Base-by-base conservation (phyloP, 2,888 invertebrate genomes). In the Hoplodrina ambigua region DNA sequence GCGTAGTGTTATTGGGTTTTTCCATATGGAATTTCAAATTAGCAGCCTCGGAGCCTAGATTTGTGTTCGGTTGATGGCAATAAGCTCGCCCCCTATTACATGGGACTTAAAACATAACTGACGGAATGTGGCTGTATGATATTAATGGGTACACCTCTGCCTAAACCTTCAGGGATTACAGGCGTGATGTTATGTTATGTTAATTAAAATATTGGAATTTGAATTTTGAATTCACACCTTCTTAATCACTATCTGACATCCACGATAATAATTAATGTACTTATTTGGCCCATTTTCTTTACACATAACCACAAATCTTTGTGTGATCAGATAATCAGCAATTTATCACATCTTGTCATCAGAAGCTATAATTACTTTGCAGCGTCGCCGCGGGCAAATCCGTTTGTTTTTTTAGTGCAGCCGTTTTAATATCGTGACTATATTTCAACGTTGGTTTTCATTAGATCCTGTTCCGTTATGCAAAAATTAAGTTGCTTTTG, bases 381-480 rank as follows among this genome's bases (percentile, higher is more conserved):
- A 72, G 60, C 55, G 15, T 67, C 46, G 80, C 75, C 67, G 54
- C 54, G 41, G 73, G 83, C 80, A 61, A 66, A 76, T 78, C 72
- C 70, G 69, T 59, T 30, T 70, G 0, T 8, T 30, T 52, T 66
- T 65, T 50, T 44, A 25, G 19, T 58, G 50, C 13, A 58, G 53
- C 57, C 25, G 53, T 52, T 69, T 59, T 46, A 33, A 59, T 68
- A 63, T 63, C 66, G 59, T 81, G 76, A 79, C 67, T 52, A 68
- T 54, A 75, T 55, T 79, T 30, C 44, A 72, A 76, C 49, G 20
- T 78, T 62, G 44, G 54, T 64, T 70, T 75, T 80, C 73, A 76
- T 70, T 59, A 78, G 64, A 77, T 87, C 87, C 86, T 84, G 84
- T 85, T 87, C 71, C 81, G 83, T 72, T 73, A 72, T 60, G 57